Percentiles rank a stretch among this genome's conserved stretches.
phyloP scores from a whole-genome alignment of 2,113 vertebrate species.

The Seriola aureovittata region DNA sequence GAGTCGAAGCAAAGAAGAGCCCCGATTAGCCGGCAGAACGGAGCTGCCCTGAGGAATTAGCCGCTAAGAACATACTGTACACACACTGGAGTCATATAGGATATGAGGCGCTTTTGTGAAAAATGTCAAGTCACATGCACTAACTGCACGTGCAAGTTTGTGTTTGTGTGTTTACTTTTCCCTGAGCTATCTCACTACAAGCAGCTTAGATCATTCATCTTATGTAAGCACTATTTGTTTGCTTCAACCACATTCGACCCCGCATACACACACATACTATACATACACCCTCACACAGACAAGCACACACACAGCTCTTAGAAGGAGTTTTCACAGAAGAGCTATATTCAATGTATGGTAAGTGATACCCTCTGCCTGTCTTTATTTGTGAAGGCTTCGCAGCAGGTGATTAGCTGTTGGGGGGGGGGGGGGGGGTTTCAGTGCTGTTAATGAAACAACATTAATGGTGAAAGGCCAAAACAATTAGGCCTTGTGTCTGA shows the following conservation, averaged over 20 bases:
- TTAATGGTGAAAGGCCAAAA: conserved; percentile 53
- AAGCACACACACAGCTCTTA: conserved; percentile 17
- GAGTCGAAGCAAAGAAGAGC: not conserved
- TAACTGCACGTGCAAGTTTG: not conserved
- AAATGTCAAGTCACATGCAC: conserved; percentile 46
- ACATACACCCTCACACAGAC: not conserved
- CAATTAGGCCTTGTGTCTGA: conserved; percentile 45
- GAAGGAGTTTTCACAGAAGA: conserved; percentile 62
- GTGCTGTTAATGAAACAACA: conserved; percentile 52
- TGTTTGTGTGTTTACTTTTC: conserved; percentile 26
- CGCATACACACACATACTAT: not conserved
- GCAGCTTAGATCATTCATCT: conserved; percentile 50
- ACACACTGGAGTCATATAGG: not conserved
- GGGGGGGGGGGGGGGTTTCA: not conserved
- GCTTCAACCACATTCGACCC: not conserved
- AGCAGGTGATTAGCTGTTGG: conserved; percentile 59
- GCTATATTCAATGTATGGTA: conserved; percentile 72
- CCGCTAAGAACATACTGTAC: conserved; percentile 21
- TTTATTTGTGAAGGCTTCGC: conserved; percentile 47
- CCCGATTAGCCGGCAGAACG: not conserved
- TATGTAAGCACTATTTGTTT: conserved; percentile 42
- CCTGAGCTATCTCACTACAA: conserved; percentile 35
- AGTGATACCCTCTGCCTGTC: conserved; percentile 57
- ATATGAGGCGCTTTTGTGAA: conserved; percentile 29
- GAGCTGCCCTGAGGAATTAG: conserved; percentile 38